Conservation (phyloP, 2,113 vertebrate genomes). For the Neotoma lepida region DNA sequence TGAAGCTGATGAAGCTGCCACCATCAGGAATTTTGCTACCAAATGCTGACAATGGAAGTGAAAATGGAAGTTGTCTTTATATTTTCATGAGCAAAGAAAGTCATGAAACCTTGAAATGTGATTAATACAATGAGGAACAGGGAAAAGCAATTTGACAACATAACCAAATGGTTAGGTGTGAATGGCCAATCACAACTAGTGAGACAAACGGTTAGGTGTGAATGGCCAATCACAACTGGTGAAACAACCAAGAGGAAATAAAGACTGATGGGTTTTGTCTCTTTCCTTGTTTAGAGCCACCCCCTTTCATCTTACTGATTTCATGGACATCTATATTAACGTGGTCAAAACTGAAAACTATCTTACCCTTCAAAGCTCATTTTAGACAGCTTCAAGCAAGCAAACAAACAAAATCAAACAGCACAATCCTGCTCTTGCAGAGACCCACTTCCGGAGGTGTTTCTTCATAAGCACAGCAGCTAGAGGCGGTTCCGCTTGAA, state of each 20-base stretch:
- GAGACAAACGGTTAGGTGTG: neutral
- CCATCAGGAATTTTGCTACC: neutral
- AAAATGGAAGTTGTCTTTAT: neutral
- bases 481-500: neutral
- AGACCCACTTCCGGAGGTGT: neutral
- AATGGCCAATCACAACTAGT: too few species aligned
- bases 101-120: neutral
- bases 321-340: neutral
- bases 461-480: neutral
- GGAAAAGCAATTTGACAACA: neutral
- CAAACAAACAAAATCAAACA: neutral
- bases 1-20: neutral
- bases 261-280: neutral
- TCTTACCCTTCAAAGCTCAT: neutral
- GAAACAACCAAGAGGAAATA: neutral
- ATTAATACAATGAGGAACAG: neutral
- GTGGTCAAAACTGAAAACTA: neutral
- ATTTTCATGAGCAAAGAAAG: slow-evolving; percentile 43
- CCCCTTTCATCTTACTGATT: neutral
- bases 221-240: neutral
- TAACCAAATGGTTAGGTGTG: neutral
- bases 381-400: neutral
- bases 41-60: neutral
- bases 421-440: neutral
- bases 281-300: neutral